Evolutionary conservation across 2,888 invertebrate species (phyloP), one percentile per base, ranked within the genome.

Genomic region (Drosophila histrio): DNA sequence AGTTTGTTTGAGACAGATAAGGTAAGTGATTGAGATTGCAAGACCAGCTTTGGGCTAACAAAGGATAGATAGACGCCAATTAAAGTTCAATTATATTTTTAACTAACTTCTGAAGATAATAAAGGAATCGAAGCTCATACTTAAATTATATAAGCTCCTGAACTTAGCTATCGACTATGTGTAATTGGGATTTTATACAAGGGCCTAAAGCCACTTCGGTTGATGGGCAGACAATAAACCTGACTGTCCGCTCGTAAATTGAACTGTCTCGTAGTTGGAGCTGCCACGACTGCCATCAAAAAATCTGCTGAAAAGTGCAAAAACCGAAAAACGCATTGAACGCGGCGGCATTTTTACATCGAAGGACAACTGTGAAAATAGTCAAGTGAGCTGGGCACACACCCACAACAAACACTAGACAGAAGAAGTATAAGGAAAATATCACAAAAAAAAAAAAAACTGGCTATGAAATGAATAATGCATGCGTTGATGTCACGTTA

Each of bases 381-480:
- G 76, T 72, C 76, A 73, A 73, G 61, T 64, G 70, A 38, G 46
- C 32, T 64, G 70, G 34, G 46, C 32, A 36, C 19, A 54, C 30
- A 47, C 24, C 28, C 24, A 24, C 26, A 41, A 38, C 24, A 15
- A 19, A 52, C 19, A 6, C 32, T n/a, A 17, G 15, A 21, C 30
- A n/a, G 15, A 2, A 7, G 15, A 30, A 44, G n/a, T 26, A 43
- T 24, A 49, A 9, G 36, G 28, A 38, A 53, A 34, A 58, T 28
- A 54, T 43, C 60, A 52, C 28, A 43, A 64, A 65, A 68, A 72
- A 39, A 44, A 43, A 64, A 65, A 68, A 72, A 39, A 44, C 60
- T 79, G 72, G 59, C 77, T 64, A 59, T 63, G 64, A 70, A 82
- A 82, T 79, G 75, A 83, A 80, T 83, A 77, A 79, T 85, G 77